These are phyloP conservation scores for Carpatolechia fugitivella DNA, from an alignment of 2,888 invertebrate species.

Conservation along the genomic window DNA sequence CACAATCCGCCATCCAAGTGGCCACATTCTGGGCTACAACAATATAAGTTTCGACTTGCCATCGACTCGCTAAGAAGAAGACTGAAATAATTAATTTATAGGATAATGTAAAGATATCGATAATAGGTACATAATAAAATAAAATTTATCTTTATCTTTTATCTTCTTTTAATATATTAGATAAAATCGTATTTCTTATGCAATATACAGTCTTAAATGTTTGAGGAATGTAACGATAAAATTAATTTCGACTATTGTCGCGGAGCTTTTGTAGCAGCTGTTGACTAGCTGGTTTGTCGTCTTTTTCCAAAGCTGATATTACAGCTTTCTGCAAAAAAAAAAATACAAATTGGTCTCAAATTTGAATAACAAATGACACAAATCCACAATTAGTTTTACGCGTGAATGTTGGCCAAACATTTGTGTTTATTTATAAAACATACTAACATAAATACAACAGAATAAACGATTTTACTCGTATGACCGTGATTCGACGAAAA, in stretches of 20 bases:
- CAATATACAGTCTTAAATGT: not conserved
- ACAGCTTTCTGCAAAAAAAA: slow-evolving; percentile 56
- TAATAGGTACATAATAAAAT: too few relatives aligned
- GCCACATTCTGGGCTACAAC: too few relatives aligned
- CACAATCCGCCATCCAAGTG: too few relatives aligned
- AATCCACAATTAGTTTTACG: not conserved
- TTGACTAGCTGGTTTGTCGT: slow-evolving; percentile 37
- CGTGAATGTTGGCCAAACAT: not conserved
- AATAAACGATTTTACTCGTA: too few relatives aligned
- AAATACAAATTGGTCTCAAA: not conserved
- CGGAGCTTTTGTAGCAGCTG: slow-evolving; percentile 48
- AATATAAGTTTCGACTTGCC: too few relatives aligned
- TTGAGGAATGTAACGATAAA: slow-evolving; percentile 8
- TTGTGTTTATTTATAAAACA: slow-evolving; percentile 3
- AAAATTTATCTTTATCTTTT: too few relatives aligned
- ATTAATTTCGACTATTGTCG: slow-evolving; percentile 23
- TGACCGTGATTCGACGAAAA: not conserved
- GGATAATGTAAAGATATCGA: too few relatives aligned
- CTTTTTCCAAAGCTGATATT: slow-evolving; percentile 45
- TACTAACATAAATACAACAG: not conserved
- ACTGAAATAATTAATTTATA: too few relatives aligned
- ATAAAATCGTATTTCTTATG: not conserved
- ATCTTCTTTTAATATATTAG: too few relatives aligned
- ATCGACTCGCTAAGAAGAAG: too few relatives aligned
- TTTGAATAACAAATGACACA: not conserved